Evolutionary conservation across 2,797 vertebrate species (phyloP).

Genomic region (Mormyrus hasselquistii): DNA sequence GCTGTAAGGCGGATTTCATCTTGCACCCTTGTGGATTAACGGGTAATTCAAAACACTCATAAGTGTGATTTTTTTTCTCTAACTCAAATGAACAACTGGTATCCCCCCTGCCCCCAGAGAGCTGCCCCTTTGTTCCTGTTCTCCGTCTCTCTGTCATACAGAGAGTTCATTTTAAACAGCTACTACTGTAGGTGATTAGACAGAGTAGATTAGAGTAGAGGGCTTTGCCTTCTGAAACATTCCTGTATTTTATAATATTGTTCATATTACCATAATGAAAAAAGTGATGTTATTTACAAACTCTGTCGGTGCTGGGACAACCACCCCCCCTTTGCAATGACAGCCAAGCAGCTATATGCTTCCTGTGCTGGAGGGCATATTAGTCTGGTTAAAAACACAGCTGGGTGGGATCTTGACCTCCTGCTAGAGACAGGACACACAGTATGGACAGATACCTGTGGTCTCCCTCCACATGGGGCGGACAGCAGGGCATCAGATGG

Average conservation of each 20-base stretch:
- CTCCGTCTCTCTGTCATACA: not conserved
- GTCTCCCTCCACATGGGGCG: not conserved
- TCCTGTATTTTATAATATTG: not conserved
- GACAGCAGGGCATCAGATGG: not conserved
- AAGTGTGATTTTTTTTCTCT: not conserved
- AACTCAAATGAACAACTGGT: not conserved
- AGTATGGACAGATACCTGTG: not conserved
- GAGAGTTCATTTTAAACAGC: not conserved
- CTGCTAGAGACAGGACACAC: not conserved
- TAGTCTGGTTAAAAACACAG: not conserved
- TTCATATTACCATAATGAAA: not conserved
- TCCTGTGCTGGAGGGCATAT: not conserved
- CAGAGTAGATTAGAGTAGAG: not conserved
- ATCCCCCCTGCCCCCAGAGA: not conserved
- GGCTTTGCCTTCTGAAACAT: not conserved
- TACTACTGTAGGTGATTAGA: not conserved
- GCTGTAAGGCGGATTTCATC: not conserved
- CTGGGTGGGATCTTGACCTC: not conserved
- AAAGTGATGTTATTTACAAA: not conserved
- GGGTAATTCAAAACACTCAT: not conserved
- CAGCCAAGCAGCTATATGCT: not conserved
- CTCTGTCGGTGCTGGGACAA: not conserved
- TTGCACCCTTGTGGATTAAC: not conserved
- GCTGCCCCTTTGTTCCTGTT: not conserved
- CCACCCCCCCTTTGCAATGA: not conserved